Evolutionary conservation across 2,113 vertebrate genomes (phyloP).

Genomic region (Embiotoca jacksoni): DNA sequence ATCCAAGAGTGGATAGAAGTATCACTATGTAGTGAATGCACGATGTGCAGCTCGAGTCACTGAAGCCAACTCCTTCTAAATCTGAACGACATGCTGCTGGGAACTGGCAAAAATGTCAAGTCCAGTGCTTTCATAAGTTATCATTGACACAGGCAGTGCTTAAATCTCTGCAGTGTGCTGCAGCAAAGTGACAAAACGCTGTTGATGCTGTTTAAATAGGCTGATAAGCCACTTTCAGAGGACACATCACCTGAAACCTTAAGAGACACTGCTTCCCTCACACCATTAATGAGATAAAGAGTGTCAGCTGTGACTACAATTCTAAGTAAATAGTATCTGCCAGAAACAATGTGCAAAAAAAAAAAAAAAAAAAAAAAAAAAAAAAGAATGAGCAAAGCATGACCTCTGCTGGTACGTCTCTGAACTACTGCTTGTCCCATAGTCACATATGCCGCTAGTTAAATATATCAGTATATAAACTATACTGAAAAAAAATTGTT

Average conservation of each 20-base stretch:
- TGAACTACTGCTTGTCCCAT: not conserved
- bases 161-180: not conserved
- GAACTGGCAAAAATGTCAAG: not conserved
- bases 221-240: not conserved
- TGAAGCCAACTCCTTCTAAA: fast-evolving
- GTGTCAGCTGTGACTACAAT: not conserved
- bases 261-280: not conserved
- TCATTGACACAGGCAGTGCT: not conserved
- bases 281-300: not conserved
- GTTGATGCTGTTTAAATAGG: not conserved
- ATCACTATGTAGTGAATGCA: not conserved
- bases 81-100: not conserved
- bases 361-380: not conserved
- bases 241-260: not conserved
- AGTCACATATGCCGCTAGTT: too few relatives aligned
- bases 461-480: too few relatives aligned
- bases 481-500: too few relatives aligned
- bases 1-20: too few relatives aligned
- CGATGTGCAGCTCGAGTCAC: not conserved
- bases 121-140: not conserved
- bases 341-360: not conserved
- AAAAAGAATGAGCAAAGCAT: not conserved
- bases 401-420: constrained; percentile 61
- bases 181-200: not conserved
- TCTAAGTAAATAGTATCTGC: not conserved